Percentiles rank a stretch among this genome's conserved stretches.
Conservation (phyloP, 2,113 vertebrate species). For the Saimiri boliviensis region DNA sequence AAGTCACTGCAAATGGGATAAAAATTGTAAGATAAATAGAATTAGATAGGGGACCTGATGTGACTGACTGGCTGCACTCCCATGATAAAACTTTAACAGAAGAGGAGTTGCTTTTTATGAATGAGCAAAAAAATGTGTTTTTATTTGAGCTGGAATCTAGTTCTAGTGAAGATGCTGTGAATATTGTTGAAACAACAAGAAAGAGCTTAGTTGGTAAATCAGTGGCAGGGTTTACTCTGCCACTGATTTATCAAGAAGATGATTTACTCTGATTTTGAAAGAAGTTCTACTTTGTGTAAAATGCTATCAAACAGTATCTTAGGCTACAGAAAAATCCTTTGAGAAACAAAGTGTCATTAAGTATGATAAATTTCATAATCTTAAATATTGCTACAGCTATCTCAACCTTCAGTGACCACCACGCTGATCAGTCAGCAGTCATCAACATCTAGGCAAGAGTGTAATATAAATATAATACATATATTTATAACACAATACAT, state of each 20-base stretch:
- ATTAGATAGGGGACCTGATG: not conserved
- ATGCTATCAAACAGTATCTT: not conserved
- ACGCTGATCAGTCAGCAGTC: not conserved
- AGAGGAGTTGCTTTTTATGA: not conserved
- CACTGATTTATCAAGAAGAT: not conserved
- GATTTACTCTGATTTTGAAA: not conserved
- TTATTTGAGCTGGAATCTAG: not conserved
- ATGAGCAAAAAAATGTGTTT: not conserved
- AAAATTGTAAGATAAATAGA: not conserved
- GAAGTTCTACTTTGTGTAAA: not conserved
- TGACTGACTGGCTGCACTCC: not conserved
- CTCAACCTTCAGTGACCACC: not conserved
- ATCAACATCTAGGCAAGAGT: not conserved
- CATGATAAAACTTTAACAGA: not conserved
- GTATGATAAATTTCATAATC: not conserved
- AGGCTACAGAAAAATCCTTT: not conserved
- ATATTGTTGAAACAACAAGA: not conserved
- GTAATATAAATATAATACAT: no score
- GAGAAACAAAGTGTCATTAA: not conserved
- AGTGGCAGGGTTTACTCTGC: not conserved
- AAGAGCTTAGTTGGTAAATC: not conserved
- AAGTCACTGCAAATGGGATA: not conserved
- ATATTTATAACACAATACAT: no score
- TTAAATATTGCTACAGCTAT: not conserved
- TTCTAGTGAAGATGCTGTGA: not conserved